Evolutionary conservation across 2,797 vertebrate species (phyloP), one percentile per base, ranked within the genome.

Genomic region (Cephalopachus bancanus): DNA sequence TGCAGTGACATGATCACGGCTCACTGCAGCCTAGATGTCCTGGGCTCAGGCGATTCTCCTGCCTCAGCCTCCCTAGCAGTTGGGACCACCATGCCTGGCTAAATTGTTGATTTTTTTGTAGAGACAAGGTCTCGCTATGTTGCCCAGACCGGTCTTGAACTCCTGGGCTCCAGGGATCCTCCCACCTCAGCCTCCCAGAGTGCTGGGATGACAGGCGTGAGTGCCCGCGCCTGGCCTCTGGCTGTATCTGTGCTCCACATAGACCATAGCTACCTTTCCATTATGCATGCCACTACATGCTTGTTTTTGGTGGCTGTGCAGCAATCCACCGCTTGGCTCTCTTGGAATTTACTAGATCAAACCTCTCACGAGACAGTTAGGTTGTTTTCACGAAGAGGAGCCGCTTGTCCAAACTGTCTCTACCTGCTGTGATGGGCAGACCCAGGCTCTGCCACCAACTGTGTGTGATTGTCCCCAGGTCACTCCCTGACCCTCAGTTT

Each of bases 211-310:
- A n/a, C n/a, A n/a, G n/a, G n/a, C n/a, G n/a, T n/a, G n/a, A n/a
- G n/a, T n/a, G n/a, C n/a, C n/a, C n/a, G n/a, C 3, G 60, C 60
- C 60, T 0, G 60, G 22, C 60, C 10, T 20, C 84, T 20, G 26
- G 53, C 44, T 28, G 24, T 71, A 26, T 10, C 28, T 71, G 37
- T 22, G 7, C 65, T 55, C 20, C 37, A 9, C 24, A 30, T 9
- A 20, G n/a, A 28, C 7, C 10, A 5, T 1, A 65, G 30, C 14
- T 1, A 16, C 55, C 37, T 59, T 33, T 24, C 72, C n/a, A n/a
- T n/a, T n/a, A n/a, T n/a, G n/a, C 7, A 3, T 0, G 7, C 7
- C 57, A 1, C 8, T 4, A 30, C 22, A 17, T 7, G 2, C 5
- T 44, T 1, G 0, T 37, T 75, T 37, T 33, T 7, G 44, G 60